These are phyloP conservation scores for Pseudococcus longispinus DNA, from an alignment of 2,888 invertebrate species.

Conservation along the genomic window DNA sequence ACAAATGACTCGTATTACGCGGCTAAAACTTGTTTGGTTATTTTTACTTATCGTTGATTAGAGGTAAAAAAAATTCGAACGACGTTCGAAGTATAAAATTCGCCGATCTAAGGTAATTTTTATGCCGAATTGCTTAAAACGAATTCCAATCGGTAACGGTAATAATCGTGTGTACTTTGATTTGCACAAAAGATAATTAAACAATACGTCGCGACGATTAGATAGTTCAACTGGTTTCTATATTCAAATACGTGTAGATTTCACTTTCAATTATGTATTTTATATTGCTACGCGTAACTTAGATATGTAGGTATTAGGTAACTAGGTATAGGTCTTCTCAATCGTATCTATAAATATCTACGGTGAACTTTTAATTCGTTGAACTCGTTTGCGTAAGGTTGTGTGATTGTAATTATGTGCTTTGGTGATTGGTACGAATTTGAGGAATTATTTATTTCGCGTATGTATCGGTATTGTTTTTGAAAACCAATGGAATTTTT, in stretches of 20 bases:
- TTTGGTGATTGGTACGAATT: background rate
- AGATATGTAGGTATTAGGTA: background rate
- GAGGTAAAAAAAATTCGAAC: background rate
- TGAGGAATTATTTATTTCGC: too few relatives aligned
- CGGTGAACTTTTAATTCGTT: constrained; percentile 4
- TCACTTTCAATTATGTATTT: constrained; percentile 37
- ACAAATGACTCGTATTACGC: constrained; percentile 42
- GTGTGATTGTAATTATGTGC: background rate
- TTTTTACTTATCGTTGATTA: background rate
- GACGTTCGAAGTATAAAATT: background rate
- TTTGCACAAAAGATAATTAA: constrained; percentile 4
- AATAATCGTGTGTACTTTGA: background rate
- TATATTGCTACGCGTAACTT: background rate
- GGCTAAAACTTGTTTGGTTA: constrained; percentile 31
- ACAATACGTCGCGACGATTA: background rate
- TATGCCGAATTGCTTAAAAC: background rate
- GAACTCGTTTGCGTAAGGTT: background rate
- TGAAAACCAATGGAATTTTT: too few relatives aligned
- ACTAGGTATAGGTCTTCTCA: background rate
- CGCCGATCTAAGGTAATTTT: background rate
- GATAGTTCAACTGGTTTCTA: constrained; percentile 27
- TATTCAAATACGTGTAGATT: constrained; percentile 28
- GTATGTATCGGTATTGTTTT: too few relatives aligned
- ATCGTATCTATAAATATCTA: background rate
- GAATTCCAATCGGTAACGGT: background rate